phyloP scores from a whole-genome alignment of 2,797 vertebrate genomes.

The Typhlichthys eigenmanni region DNA sequence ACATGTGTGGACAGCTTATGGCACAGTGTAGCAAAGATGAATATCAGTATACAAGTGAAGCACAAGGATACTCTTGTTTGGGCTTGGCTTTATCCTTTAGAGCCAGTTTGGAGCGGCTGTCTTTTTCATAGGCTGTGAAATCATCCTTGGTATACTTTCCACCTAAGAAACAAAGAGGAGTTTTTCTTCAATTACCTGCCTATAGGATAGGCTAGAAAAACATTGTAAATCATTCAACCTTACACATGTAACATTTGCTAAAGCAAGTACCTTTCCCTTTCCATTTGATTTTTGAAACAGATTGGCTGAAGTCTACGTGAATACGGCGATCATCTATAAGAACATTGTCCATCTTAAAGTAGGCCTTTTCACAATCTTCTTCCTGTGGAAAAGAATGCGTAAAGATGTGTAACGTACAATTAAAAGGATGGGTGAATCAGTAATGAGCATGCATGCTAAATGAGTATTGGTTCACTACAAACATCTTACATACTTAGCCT shows the following conservation, averaged over 20 bases:
- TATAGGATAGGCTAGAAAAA: not conserved
- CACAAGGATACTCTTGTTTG: constrained; percentile 93
- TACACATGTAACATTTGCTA: not conserved
- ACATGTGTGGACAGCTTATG: not conserved
- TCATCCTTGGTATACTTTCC: constrained; percentile 93
- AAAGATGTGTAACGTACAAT: not conserved
- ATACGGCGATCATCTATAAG: constrained; percentile 96
- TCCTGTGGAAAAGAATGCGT: constrained; percentile 72
- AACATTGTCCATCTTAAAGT: constrained; percentile 99
- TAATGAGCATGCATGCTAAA: no score
- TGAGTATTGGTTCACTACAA: not conserved
- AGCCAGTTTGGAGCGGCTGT: constrained; percentile 84
- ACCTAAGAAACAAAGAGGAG: constrained; percentile 71
- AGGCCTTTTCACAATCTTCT: constrained; percentile 98
- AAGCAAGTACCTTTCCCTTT: constrained; percentile 88
- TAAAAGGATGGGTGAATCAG: no score
- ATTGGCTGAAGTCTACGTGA: constrained; percentile 98
- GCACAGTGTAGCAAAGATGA: not conserved
- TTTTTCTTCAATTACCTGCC: not conserved
- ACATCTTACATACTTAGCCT: not conserved
- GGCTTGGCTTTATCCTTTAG: constrained; percentile 90
- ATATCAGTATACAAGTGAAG: not conserved
- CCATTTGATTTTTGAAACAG: constrained; percentile 95
- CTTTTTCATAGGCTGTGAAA: constrained; percentile 95
- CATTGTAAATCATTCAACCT: not conserved